phyloP scores from a whole-genome alignment of 1,140 invertebrate genomes.

The Drosophila tristis region DNA sequence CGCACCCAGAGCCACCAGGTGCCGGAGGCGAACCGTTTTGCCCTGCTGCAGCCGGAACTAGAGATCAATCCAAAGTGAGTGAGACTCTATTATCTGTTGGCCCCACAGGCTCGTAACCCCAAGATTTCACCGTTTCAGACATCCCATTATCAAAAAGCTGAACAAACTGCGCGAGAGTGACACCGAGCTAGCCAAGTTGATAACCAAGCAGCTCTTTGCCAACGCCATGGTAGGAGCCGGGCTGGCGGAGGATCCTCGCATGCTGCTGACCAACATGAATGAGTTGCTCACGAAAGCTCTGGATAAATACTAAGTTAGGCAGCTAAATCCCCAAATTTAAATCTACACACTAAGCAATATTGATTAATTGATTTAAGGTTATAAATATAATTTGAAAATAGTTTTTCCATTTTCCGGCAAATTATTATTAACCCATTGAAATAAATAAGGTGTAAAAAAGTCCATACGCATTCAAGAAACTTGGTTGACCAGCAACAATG shows the following conservation, averaged over 20 bases:
- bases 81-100: background rate
- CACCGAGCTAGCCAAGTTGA: constrained; percentile 91
- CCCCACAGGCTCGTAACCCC: background rate
- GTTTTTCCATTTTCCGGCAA: too few species aligned
- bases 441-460: too few species aligned
- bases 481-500: too few species aligned
- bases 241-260: constrained; percentile 95
- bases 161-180: constrained; percentile 90
- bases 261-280: constrained; percentile 93
- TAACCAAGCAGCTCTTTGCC: constrained; percentile 95
- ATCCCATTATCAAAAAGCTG: constrained; percentile 96
- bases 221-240: constrained; percentile 98
- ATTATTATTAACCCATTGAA: too few species aligned
- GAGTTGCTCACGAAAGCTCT: constrained; percentile 93
- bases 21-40: constrained; percentile 93
- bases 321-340: background rate
- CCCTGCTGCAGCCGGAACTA: constrained; percentile 94
- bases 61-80: constrained; percentile 96
- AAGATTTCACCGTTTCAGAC: constrained; percentile 85
- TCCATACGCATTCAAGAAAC: too few species aligned
- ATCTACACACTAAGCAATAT: constrained; percentile 9
- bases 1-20: constrained; percentile 94
- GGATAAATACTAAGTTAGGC: constrained; percentile 89
- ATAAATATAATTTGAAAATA: constrained; percentile 26
- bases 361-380: constrained; percentile 19